Percentiles rank a stretch among this genome's conserved stretches.
phyloP scores from a whole-genome alignment of 2,888 invertebrate species.

The Ornithoptera alexandrae region DNA sequence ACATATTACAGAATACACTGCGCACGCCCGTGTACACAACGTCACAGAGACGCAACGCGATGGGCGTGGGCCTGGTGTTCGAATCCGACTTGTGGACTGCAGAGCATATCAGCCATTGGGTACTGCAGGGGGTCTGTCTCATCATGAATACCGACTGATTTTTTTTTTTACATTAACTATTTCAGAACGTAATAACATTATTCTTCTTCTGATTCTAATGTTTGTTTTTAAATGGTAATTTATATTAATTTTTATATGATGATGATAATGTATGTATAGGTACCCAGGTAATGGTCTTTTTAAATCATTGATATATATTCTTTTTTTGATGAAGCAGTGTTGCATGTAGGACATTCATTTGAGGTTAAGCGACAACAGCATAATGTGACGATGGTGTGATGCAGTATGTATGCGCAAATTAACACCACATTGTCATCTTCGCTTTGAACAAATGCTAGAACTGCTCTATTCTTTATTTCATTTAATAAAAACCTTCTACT shows the following conservation, averaged over 20 bases:
- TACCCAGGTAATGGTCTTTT: not conserved
- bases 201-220: too few relatives aligned
- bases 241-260: not conserved
- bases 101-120: slow-evolving; percentile 93
- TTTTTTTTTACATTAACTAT: not conserved
- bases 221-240: not conserved
- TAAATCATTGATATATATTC: not conserved
- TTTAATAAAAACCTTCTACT: too few relatives aligned
- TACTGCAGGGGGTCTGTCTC: slow-evolving; percentile 93
- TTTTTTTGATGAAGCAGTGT: too few relatives aligned
- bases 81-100: slow-evolving; percentile 91
- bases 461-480: too few relatives aligned
- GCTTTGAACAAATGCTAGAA: too few relatives aligned
- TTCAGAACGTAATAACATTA: too few relatives aligned
- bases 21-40: slow-evolving; percentile 95
- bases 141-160: slow-evolving; percentile 89
- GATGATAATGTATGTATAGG: not conserved
- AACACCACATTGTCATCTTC: too few relatives aligned
- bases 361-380: too few relatives aligned
- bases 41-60: slow-evolving; percentile 90
- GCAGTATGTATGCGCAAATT: too few relatives aligned
- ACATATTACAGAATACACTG: slow-evolving; percentile 87
- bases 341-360: too few relatives aligned
- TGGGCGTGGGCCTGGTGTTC: slow-evolving; percentile 95
- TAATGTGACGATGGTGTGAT: too few relatives aligned